Base-by-base conservation (phyloP, 2,888 invertebrate genomes). In the Beris chalybata region DNA sequence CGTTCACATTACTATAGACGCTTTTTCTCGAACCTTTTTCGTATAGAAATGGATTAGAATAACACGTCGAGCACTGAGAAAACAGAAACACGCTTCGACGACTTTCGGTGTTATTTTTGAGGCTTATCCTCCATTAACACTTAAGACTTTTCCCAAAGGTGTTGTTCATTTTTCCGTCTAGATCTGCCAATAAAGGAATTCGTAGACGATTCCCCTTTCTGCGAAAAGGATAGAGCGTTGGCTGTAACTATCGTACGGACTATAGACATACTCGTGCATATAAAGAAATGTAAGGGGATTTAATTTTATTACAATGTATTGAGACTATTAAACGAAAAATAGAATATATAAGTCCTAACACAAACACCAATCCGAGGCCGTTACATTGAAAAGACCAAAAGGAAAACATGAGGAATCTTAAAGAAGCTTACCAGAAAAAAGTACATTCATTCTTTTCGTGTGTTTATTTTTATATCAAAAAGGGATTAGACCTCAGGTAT, bases 71-170 rank as follows among this genome's bases (percentile, higher is more conserved):
- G 38, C n/a, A 31, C 29, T 53, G 30, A 31, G 48, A 22, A 61
- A 59, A 48, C 9, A 48, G 48, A 48, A 52, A 15, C 30, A 61
- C 43, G 52, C 52, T 61, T 52, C 52, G 44, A 52, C 61, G 52
- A 61, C 47, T 61, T 61, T 61, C n/a, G 38, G 61, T 61, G 61
- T 61, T 61, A 61, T 61, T 61, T 61, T 61, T 61, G 50, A 50
- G 61, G 61, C 61, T 61, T 61, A 61, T 61, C 61, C 61, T 61
- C 61, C 61, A 61, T 61, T 61, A 61, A 61, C 61, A 61, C 52
- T 61, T 61, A 50, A 61, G 52, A 32, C 61, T 61, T 61, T 52
- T 38, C 52, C 61, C 61, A 61, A 50, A 52, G 61, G 47, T 48
- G 47, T 30, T 61, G 61, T 50, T 61, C 61, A 52, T 52, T 61